phyloP scores from a whole-genome alignment of 2,888 invertebrate species.

The Carterocephalus palaemon region DNA sequence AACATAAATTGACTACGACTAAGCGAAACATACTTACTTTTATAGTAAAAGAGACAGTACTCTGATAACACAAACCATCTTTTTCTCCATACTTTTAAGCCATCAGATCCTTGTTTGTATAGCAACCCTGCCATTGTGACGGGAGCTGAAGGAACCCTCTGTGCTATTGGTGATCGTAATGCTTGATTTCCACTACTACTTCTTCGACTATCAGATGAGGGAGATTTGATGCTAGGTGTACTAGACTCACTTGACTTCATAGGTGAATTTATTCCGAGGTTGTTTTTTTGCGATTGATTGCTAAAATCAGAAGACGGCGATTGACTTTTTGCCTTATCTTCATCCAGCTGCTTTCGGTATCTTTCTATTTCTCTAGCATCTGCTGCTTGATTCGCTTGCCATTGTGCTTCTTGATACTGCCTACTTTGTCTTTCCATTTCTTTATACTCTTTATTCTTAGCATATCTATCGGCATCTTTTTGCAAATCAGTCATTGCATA shows the following conservation, averaged over 20 bases:
- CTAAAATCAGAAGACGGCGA: conserved; percentile 59
- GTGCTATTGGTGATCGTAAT: conserved; percentile 89
- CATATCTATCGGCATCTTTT: conserved; percentile 61
- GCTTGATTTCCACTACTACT: conserved; percentile 80
- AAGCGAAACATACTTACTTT: conserved; percentile 80
- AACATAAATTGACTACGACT: not conserved
- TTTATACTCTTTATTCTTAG: conserved; percentile 62
- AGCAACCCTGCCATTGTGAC: conserved; percentile 94
- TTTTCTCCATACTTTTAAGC: conserved; percentile 95
- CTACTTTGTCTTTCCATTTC: conserved; percentile 63
- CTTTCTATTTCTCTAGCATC: conserved; percentile 60
- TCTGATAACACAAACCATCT: conserved; percentile 97
- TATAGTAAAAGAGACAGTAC: conserved; percentile 96
- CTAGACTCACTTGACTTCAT: conserved; percentile 74
- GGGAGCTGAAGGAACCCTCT: conserved; percentile 89
- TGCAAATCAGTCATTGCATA: conserved; percentile 63
- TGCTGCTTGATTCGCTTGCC: conserved; percentile 58
- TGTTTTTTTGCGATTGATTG: conserved; percentile 54
- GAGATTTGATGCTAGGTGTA: conserved; percentile 70
- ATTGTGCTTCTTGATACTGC: conserved; percentile 61
- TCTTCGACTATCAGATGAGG: conserved; percentile 70
- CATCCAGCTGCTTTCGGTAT: conserved; percentile 53
- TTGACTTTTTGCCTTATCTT: conserved; percentile 54
- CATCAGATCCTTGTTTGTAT: conserved; percentile 95
- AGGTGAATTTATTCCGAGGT: conserved; percentile 53